phyloP scores from a whole-genome alignment of 1,140 invertebrate genomes.

The Probaryconus sp. region DNA sequence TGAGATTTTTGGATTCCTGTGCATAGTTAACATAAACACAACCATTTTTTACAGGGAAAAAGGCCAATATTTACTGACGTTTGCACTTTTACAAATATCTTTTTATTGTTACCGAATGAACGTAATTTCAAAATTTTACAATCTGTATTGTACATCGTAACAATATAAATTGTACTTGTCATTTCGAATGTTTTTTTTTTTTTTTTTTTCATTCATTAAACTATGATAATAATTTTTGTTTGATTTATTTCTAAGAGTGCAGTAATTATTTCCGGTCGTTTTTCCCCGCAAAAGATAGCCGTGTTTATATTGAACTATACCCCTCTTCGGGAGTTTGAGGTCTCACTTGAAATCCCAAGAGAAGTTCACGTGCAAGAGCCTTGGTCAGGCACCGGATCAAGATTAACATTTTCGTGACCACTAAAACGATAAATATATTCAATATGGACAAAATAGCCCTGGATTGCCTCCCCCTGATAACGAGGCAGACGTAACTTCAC shows the following conservation, averaged over 20 bases:
- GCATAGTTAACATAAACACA: constrained; percentile 45
- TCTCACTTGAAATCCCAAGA: constrained; percentile 12
- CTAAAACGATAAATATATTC: constrained; percentile 40
- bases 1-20: too few species aligned
- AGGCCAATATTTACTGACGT: constrained; percentile 4
- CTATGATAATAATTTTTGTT: too few species aligned
- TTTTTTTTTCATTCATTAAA: too few species aligned
- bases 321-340: constrained; percentile 41
- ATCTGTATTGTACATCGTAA: too few species aligned
- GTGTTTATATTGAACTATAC: constrained; percentile 41
- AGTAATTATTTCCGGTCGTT: constrained; percentile 1
- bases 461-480: constrained; percentile 38
- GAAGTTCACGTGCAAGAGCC: constrained; percentile 1
- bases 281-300: constrained; percentile 41
- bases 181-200: too few species aligned
- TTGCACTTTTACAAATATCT: background rate
- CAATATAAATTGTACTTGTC: too few species aligned
- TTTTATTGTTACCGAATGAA: background rate
- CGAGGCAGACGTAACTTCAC: constrained; percentile 26
- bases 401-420: constrained; percentile 48
- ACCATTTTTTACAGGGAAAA: constrained; percentile 35
- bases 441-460: constrained; percentile 44
- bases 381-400: constrained; percentile 15
- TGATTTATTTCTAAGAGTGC: too few species aligned
- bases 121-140: too few species aligned